Evolutionary conservation across 2,888 invertebrate species (phyloP), one percentile per base, ranked within the genome.

Genomic region (Stenichneumon culpator): DNA sequence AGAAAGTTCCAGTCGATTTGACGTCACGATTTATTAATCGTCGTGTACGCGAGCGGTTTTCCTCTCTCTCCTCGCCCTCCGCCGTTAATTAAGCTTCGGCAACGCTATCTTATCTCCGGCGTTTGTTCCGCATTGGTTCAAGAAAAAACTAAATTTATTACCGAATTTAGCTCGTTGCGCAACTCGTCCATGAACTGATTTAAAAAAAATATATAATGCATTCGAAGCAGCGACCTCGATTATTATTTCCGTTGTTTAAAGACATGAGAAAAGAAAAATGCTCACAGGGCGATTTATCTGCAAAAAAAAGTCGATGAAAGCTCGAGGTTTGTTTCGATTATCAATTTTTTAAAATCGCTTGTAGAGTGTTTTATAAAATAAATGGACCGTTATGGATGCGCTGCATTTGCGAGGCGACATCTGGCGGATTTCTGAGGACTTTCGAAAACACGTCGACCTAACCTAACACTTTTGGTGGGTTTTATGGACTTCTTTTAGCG

Each of bases 1-100:
- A 52, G 50, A 84, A 84, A 54, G 72, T 84, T 80, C 80, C 84
- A 84, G 75, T 78, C 78, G 63, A 78, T 78, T 80, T 73, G 80
- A 81, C 84, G 84, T 80, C 80, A 84, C 50, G 39, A 44, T 44
- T 44, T 44, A 44, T 39, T 19, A 68, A 63, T 65, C 63, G 47
- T 16, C 47, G 25, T 68, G 60, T 63, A 60, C 74, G 57, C 47
- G 28, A 16, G 39, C 25, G 57, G 39, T 9, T 47, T 14, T 63
- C 47, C 39, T 22, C 39, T n/a, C 22, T 60, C 28, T 47, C 44
- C 68, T 78, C 82, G 87, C 86, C 86, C 83, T 85, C 36, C 36
- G 77, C 47, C 70, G 25, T 65, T 36, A 63, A 72, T 39, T 54
- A 52, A 52, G 57, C 32, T 77, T 67, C 82, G 44, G 68, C 44